A percentile compares a stretch with the other conserved stretches of the same genome.
These are phyloP conservation scores for Balearica regulorum DNA, from an alignment of 2,797 vertebrate genomes.

Conservation along the genomic window DNA sequence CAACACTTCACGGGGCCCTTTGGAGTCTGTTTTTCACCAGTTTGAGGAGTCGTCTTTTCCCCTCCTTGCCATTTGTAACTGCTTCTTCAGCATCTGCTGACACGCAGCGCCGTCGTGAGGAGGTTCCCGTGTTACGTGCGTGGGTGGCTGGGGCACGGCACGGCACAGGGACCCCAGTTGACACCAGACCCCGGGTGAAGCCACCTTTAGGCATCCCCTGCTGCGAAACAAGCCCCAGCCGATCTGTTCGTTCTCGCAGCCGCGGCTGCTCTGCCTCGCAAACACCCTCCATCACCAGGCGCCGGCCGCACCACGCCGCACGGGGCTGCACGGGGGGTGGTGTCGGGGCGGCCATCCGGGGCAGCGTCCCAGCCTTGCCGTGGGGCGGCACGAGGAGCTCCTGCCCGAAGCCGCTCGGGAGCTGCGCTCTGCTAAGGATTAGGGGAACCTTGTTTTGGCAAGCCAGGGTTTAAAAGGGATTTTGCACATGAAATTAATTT, in stretches of 20 bases:
- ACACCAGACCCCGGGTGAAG: neutral
- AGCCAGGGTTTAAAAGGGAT: neutral
- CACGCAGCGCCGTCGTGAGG: rapidly evolving
- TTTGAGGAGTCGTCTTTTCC: neutral
- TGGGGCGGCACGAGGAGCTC: rapidly evolving
- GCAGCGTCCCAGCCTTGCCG: neutral
- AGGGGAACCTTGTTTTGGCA: neutral
- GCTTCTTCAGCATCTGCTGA: neutral
- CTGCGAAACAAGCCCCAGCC: neutral
- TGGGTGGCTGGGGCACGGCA: neutral
- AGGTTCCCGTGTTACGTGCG: rapidly evolving
- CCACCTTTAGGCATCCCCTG: neutral
- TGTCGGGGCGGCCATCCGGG: rapidly evolving
- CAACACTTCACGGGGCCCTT: neutral
- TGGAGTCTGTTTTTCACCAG: neutral
- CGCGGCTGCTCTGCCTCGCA: neutral
- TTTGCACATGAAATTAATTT: neutral
- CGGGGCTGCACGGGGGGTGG: neutral
- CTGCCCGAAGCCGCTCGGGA: neutral
- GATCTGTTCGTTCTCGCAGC: too few relatives aligned
- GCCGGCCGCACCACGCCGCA: too few relatives aligned
- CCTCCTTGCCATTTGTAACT: neutral
- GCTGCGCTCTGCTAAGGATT: neutral
- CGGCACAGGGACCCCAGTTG: neutral
- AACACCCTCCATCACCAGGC: neutral